Evolutionary conservation across 2,113 vertebrate genomes (phyloP).

Genomic region (Syngnathus scovelli): DNA sequence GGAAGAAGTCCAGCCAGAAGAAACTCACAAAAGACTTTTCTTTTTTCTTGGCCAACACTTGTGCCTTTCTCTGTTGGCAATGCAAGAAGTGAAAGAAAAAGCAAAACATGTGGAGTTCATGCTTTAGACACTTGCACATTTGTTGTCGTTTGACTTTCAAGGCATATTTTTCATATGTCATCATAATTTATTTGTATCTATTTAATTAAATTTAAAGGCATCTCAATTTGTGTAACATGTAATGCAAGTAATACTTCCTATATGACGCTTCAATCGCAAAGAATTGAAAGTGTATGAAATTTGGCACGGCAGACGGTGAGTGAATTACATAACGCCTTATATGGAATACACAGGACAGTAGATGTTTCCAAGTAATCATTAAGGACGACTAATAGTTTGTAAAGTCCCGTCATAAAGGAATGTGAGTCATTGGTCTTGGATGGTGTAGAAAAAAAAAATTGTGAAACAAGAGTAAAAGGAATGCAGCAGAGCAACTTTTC

Average conservation of each 20-base stretch:
- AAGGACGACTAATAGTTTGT: not conserved
- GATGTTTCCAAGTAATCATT: not conserved
- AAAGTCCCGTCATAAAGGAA: not conserved
- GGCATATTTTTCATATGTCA: too few species aligned
- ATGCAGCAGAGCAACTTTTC: constrained; percentile 55
- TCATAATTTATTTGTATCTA: too few species aligned
- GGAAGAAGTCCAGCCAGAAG: not conserved
- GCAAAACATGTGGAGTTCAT: too few species aligned
- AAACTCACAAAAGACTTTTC: too few species aligned
- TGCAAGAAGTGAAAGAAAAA: not conserved
- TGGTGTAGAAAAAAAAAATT: constrained; percentile 4
- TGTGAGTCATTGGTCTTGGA: constrained; percentile 1
- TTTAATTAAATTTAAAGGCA: too few species aligned
- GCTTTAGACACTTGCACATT: not conserved
- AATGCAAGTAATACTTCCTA: too few species aligned
- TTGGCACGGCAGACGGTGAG: not conserved
- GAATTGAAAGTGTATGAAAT: too few species aligned
- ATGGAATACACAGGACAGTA: not conserved
- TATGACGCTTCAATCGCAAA: not conserved
- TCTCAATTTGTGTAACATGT: too few species aligned
- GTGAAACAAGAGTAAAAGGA: constrained; percentile 35
- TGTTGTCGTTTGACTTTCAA: too few species aligned
- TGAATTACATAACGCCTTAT: not conserved
- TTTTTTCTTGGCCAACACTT: not conserved
- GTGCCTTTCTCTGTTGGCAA: not conserved